These are phyloP conservation scores for Aythya baeri DNA, from an alignment of 2,113 vertebrate species.

Conservation along the genomic window DNA sequence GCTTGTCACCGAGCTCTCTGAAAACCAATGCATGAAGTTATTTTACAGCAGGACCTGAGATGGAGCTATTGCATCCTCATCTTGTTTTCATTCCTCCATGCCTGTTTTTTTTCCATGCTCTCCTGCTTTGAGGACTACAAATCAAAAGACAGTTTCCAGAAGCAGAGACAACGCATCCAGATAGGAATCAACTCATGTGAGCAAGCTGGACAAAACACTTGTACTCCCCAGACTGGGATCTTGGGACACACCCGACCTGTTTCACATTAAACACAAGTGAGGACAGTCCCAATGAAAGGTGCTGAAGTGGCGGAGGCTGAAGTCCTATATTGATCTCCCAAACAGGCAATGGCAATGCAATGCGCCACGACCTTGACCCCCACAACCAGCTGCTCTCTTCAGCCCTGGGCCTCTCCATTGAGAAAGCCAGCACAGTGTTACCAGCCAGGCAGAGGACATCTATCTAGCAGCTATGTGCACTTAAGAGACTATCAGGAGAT, in stretches of 20 bases:
- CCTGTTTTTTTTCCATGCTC: neutral
- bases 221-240: neutral
- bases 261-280: neutral
- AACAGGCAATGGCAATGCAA: neutral
- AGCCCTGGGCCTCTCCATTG: neutral
- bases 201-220: neutral
- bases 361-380: slow-evolving; percentile 8
- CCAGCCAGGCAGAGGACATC: neutral
- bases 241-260: neutral
- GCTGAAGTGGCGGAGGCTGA: neutral
- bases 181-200: neutral
- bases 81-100: neutral
- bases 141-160: neutral
- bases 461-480: neutral
- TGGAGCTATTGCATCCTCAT: neutral
- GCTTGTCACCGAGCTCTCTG: neutral
- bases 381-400: accelerated
- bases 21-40: neutral
- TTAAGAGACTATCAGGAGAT: neutral
- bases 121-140: neutral
- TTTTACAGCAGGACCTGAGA: neutral
- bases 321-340: slow-evolving; percentile 37
- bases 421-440: neutral
- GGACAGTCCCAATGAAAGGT: neutral
- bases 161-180: neutral